Conservation (phyloP, 92 coral and sea anemone species). For the Meandrina meandrites region DNA sequence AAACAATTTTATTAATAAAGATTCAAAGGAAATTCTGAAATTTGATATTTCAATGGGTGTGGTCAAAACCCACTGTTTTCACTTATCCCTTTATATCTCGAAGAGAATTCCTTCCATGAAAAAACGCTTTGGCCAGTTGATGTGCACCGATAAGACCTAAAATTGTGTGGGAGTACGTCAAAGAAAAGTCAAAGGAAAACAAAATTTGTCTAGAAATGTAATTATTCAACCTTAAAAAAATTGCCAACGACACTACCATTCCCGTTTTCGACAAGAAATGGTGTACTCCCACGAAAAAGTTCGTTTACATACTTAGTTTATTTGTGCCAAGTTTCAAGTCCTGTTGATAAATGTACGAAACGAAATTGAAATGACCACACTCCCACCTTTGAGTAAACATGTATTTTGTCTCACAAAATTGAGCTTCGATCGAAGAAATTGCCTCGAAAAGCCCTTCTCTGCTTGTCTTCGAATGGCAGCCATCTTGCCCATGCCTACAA, state of each 20-base stretch:
- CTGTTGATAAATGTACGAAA: neutral
- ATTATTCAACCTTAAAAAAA: neutral
- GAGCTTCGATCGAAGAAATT: neutral
- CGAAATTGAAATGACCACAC: conserved; percentile 9
- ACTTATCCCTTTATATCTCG: neutral
- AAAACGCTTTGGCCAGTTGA: conserved; percentile 9
- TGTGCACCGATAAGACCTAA: too few relatives aligned
- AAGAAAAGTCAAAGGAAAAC: too few relatives aligned
- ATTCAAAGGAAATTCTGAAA: neutral
- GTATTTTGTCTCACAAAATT: neutral
- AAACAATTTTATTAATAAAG: neutral
- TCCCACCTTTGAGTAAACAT: neutral
- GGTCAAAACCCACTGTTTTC: neutral
- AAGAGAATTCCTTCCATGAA: conserved; percentile 1
- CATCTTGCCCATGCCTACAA: neutral
- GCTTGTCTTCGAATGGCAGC: neutral
- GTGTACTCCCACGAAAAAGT: conserved; percentile 5
- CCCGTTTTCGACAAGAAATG: neutral
- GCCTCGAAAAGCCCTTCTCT: neutral
- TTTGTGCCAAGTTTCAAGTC: conserved; percentile 9
- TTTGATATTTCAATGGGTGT: conserved; percentile 11
- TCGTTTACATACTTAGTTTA: conserved; percentile 4
- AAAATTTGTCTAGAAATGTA: conserved; percentile 6
- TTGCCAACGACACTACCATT: neutral
- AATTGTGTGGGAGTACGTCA: too few relatives aligned